These are phyloP conservation scores for Caenorhabditis wallacei DNA, from an alignment of 2,888 invertebrate genomes.

Conservation along the genomic window DNA sequence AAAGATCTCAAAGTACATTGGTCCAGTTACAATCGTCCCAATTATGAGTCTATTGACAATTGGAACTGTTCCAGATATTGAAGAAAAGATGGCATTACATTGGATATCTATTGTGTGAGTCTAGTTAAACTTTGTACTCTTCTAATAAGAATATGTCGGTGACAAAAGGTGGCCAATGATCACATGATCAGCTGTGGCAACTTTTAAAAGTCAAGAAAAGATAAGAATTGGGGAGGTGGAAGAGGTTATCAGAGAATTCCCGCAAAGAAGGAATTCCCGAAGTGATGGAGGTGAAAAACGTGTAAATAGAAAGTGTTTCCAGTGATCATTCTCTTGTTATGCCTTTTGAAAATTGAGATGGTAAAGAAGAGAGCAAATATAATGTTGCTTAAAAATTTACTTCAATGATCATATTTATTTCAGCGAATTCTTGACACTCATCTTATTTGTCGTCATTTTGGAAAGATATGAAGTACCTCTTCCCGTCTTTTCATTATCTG, in stretches of 20 bases:
- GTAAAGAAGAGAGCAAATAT: slow-evolving; percentile 6
- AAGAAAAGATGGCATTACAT: slow-evolving; percentile 75
- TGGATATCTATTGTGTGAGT: slow-evolving; percentile 80
- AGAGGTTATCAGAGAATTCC: slow-evolving; percentile 37
- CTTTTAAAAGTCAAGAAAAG: slow-evolving; percentile 27
- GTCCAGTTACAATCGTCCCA: slow-evolving; percentile 80
- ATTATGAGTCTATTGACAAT: slow-evolving; percentile 76
- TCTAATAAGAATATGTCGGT: neutral
- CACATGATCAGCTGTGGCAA: slow-evolving; percentile 31
- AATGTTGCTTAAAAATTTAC: neutral
- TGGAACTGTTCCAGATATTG: slow-evolving; percentile 74
- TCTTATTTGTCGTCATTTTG: slow-evolving; percentile 75
- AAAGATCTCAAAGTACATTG: slow-evolving; percentile 71
- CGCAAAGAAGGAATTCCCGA: slow-evolving; percentile 19
- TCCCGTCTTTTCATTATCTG: slow-evolving; percentile 68
- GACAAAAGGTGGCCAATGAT: neutral
- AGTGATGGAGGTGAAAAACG: too few species aligned
- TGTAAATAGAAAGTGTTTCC: slow-evolving; percentile 6
- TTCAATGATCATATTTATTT: neutral
- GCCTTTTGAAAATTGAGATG: slow-evolving; percentile 1
- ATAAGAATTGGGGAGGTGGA: slow-evolving; percentile 17
- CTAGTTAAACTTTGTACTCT: neutral
- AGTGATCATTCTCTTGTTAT: slow-evolving; percentile 16
- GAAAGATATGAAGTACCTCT: slow-evolving; percentile 75
- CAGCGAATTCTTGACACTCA: slow-evolving; percentile 74